These are phyloP conservation scores for Podiceps cristatus DNA, from an alignment of 2,113 vertebrate genomes.

Conservation along the genomic window DNA sequence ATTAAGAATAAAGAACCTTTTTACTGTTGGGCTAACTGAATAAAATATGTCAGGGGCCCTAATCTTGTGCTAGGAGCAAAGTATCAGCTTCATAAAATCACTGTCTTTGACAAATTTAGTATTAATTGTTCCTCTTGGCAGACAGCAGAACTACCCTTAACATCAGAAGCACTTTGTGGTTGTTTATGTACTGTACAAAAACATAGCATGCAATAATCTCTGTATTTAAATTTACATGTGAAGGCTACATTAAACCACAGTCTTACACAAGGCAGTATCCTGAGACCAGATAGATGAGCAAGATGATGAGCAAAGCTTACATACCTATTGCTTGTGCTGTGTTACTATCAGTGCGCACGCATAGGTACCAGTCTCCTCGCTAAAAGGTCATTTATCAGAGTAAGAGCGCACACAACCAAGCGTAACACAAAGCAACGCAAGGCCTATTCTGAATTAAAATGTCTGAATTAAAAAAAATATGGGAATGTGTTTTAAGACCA, in stretches of 20 bases:
- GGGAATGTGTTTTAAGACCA: not conserved
- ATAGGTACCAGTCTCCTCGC: not conserved
- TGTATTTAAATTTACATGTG: not conserved
- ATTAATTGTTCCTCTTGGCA: not conserved
- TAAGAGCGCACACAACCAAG: not conserved
- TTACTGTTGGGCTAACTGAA: not conserved
- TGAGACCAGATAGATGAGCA: not conserved
- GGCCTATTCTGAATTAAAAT: not conserved
- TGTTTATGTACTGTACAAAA: not conserved
- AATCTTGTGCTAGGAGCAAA: slow-evolving; percentile 1
- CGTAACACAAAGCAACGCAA: not conserved
- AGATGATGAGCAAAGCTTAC: not conserved
- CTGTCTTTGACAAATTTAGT: not conserved
- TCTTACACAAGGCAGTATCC: not conserved
- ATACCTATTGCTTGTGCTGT: not conserved
- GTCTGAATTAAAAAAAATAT: not conserved
- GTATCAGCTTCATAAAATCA: not conserved
- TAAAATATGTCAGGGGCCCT: not conserved
- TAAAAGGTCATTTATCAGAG: not conserved
- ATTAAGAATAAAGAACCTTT: slow-evolving; percentile 33
- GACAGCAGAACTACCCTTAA: not conserved
- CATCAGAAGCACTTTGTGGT: not conserved
- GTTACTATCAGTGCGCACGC: not conserved
- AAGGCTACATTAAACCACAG: not conserved
- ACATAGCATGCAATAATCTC: not conserved